These are phyloP conservation scores for Pleuronectes platessa DNA, from an alignment of 2,113 vertebrate species.

Conservation along the genomic window DNA sequence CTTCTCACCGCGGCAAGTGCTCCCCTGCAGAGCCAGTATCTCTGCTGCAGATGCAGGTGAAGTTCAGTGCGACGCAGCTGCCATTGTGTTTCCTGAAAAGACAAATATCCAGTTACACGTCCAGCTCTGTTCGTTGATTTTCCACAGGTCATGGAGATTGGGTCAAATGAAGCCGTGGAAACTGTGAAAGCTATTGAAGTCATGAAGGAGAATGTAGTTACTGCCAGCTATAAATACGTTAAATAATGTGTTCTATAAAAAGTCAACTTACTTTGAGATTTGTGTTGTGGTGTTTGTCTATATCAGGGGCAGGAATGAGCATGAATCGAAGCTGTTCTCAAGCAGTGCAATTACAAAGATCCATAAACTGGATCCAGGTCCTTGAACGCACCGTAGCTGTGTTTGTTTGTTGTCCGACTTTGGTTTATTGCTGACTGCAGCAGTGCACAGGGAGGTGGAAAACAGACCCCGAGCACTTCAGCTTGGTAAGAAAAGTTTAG, in stretches of 20 bases:
- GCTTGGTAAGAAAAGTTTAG: conserved; percentile 17
- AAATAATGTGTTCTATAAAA: no score
- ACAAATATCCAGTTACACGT: conserved; percentile 66
- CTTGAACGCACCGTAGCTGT: conserved; percentile 5
- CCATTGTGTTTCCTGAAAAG: conserved; percentile 66
- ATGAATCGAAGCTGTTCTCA: conserved; percentile 30
- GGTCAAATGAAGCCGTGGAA: conserved; percentile 52
- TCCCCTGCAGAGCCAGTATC: conserved; percentile 24
- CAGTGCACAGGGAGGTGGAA: conserved; percentile 4
- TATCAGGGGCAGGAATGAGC: background rate
- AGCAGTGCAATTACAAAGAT: conserved; percentile 24
- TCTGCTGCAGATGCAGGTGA: conserved; percentile 28
- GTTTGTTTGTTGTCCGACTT: conserved; percentile 12
- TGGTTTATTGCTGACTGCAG: conserved; percentile 17
- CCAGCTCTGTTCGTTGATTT: conserved; percentile 45
- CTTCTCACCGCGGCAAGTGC: background rate
- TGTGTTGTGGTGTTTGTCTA: background rate
- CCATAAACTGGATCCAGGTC: conserved; percentile 34
- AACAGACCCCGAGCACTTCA: conserved; percentile 15
- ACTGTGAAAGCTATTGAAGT: conserved; percentile 26
- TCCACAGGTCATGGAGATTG: conserved; percentile 46
- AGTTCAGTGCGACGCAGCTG: conserved; percentile 29
- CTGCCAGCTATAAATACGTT: no score
- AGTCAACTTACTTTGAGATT: background rate
- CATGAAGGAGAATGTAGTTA: background rate